A percentile compares a stretch with the other conserved stretches of the same genome.
phyloP scores from a whole-genome alignment of 2,888 invertebrate genomes.

The Caenorhabditis wallacei region DNA sequence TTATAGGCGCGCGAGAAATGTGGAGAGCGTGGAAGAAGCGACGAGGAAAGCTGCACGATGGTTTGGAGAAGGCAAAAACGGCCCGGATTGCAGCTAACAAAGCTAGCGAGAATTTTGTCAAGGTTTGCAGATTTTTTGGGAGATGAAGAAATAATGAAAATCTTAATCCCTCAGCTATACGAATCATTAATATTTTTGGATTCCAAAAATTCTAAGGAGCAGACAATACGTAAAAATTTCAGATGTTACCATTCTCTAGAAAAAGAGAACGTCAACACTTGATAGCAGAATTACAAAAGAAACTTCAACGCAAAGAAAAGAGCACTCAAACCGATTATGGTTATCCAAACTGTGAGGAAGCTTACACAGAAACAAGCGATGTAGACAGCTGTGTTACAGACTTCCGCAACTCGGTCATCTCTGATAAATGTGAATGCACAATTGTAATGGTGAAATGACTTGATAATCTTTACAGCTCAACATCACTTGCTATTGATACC shows the following conservation, averaged over 20 bases:
- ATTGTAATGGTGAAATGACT: background rate
- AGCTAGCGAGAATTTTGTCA: constrained; percentile 70
- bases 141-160: background rate
- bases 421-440: constrained; percentile 58
- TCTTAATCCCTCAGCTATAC: background rate
- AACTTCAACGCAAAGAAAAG: constrained; percentile 69
- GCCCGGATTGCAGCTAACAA: constrained; percentile 68
- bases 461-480: constrained; percentile 34
- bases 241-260: constrained; percentile 74
- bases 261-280: constrained; percentile 69
- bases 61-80: constrained; percentile 55
- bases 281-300: constrained; percentile 72
- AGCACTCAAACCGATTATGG: constrained; percentile 73
- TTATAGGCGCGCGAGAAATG: constrained; percentile 78
- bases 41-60: constrained; percentile 66
- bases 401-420: constrained; percentile 61
- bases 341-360: constrained; percentile 65
- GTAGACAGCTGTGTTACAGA: constrained; percentile 70
- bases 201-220: background rate
- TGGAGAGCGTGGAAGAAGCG: constrained; percentile 81
- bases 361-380: constrained; percentile 72
- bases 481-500: constrained; percentile 66
- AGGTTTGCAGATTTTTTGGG: constrained; percentile 35
- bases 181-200: background rate
- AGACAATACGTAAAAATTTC: constrained; percentile 1